Percentiles rank a stretch among this genome's conserved stretches.
Evolutionary conservation across 2,888 invertebrate species (phyloP).

Genomic region (Gortyna flavago): DNA sequence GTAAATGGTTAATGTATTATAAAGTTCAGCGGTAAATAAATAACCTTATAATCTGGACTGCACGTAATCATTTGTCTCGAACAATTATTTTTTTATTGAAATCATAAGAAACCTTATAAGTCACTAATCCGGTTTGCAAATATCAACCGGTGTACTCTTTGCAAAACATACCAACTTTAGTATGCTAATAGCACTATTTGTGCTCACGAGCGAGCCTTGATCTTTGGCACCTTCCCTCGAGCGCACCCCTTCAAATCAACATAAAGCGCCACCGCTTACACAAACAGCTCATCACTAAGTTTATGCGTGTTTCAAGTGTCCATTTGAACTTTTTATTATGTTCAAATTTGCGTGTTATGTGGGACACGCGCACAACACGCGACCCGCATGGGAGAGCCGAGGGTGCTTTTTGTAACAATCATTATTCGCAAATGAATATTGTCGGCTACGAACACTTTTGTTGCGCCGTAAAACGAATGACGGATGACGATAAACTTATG

Average conservation of each 20-base stretch:
- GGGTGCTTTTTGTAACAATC: conserved; percentile 75
- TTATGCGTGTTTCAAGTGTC: conserved; percentile 79
- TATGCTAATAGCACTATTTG: conserved; percentile 82
- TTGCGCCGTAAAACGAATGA: conserved; percentile 72
- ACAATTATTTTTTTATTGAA: conserved; percentile 60
- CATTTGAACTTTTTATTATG: conserved; percentile 81
- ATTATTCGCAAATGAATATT: conserved; percentile 78
- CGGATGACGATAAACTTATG: conserved; percentile 68
- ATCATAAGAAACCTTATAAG: conserved; percentile 65
- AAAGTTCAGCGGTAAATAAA: conserved; percentile 11
- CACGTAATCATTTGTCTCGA: conserved; percentile 32
- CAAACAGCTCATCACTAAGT: conserved; percentile 75
- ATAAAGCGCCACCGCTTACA: conserved; percentile 68
- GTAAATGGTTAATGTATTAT: background rate
- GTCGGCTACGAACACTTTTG: conserved; percentile 68
- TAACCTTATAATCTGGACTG: conserved; percentile 6
- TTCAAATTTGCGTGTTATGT: conserved; percentile 85
- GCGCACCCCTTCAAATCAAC: conserved; percentile 73
- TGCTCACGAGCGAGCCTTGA: conserved; percentile 75
- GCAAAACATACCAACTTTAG: conserved; percentile 73
- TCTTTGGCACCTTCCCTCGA: conserved; percentile 82
- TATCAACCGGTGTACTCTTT: conserved; percentile 83
- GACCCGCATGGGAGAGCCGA: conserved; percentile 83
- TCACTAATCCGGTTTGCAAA: conserved; percentile 81
- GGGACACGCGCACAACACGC: conserved; percentile 87